These are phyloP conservation scores for Otolemur crassicaudatus DNA, from an alignment of 2,797 vertebrate genomes.

Conservation along the genomic window DNA sequence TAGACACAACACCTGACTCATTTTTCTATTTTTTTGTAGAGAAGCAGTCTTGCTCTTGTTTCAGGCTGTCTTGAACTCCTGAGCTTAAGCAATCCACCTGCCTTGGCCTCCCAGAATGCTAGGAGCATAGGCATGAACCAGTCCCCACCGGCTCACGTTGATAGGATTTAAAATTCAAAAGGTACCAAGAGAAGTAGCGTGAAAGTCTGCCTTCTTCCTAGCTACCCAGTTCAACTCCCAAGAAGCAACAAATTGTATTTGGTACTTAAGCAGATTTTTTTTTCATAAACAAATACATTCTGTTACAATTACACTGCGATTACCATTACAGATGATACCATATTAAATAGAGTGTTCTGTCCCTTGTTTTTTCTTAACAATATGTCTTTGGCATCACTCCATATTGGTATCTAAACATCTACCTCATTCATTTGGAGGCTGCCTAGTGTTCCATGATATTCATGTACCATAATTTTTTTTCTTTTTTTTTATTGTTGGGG, in stretches of 20 bases:
- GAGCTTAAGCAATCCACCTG: too few species aligned
- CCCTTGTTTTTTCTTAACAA: constrained; percentile 24
- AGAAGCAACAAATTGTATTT: background rate
- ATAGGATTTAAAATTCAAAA: constrained; percentile 42
- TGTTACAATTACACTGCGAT: background rate
- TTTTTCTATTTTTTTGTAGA: too few species aligned
- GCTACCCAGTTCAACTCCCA: background rate
- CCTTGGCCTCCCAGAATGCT: too few species aligned
- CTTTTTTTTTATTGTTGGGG: too few species aligned
- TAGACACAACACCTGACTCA: too few species aligned
- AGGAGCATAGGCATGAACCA: too few species aligned
- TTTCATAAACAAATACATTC: constrained; percentile 25
- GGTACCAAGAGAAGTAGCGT: background rate
- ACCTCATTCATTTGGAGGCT: constrained; percentile 31
- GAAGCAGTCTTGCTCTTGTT: too few species aligned
- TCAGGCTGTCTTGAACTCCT: too few species aligned
- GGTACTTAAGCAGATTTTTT: background rate
- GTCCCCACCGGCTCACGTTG: background rate
- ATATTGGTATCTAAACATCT: background rate
- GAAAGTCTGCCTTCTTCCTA: background rate
- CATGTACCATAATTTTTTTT: background rate
- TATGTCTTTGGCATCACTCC: background rate
- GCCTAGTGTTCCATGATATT: background rate
- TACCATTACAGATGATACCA: background rate
- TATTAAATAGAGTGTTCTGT: background rate